These are phyloP conservation scores for Argyrosomus japonicus DNA, from an alignment of 2,113 vertebrate genomes.

Conservation along the genomic window DNA sequence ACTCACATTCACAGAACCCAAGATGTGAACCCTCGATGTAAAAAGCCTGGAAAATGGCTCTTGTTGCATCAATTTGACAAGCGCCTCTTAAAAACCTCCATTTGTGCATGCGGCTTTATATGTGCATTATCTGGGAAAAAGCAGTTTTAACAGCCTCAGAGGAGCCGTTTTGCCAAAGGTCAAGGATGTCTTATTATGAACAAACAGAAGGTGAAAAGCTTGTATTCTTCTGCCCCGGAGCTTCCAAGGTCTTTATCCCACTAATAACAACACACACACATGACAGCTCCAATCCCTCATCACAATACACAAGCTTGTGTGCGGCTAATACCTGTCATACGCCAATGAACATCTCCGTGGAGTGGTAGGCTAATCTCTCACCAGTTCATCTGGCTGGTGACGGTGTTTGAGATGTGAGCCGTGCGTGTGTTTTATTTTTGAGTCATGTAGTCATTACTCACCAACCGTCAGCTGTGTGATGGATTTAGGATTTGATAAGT, in stretches of 20 bases:
- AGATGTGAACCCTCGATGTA: slow-evolving; percentile 41
- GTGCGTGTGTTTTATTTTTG: not conserved
- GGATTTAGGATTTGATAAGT: slow-evolving; percentile 18
- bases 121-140: slow-evolving; percentile 27
- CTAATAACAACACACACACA: slow-evolving; percentile 42
- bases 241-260: slow-evolving; percentile 28
- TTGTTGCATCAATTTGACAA: slow-evolving; percentile 42
- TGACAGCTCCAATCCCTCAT: slow-evolving; percentile 15
- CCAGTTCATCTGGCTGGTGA: slow-evolving; percentile 11
- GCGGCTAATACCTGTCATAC: slow-evolving; percentile 38
- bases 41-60: slow-evolving; percentile 16
- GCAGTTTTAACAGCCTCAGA: slow-evolving; percentile 31
- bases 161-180: slow-evolving; percentile 60
- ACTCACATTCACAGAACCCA: not conserved
- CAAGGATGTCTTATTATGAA: slow-evolving; percentile 57
- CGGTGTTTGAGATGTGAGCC: not conserved
- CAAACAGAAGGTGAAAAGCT: slow-evolving; percentile 43
- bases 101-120: slow-evolving; percentile 29
- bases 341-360: slow-evolving; percentile 23
- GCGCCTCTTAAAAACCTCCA: slow-evolving; percentile 14
- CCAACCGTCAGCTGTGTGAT: slow-evolving; percentile 8
- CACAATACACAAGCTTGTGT: slow-evolving; percentile 15
- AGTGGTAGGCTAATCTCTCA: slow-evolving; percentile 37
- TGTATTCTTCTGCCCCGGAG: slow-evolving; percentile 9
- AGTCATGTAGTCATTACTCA: slow-evolving; percentile 8